Evolutionary conservation across 2,797 vertebrate genomes (phyloP), one percentile per base, ranked within the genome.

Genomic region (Gymnothorax reevesii): DNA sequence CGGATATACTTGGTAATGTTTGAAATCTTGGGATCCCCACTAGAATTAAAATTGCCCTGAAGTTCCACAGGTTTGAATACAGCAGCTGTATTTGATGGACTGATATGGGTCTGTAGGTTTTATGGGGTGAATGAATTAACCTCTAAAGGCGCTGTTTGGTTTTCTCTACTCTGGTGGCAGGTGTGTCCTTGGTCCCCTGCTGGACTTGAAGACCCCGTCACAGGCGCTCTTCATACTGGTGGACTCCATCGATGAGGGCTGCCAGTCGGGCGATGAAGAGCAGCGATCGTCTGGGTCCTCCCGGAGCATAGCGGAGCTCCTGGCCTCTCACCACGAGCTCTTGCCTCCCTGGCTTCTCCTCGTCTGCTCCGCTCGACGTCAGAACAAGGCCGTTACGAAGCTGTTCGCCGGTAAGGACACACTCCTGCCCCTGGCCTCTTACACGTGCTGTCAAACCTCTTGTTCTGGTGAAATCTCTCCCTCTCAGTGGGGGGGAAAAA

Each of bases 341-440:
- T 97, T 99, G 86, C 99, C 99, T 12, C 97, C 99, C 0, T 99
- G 99, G 99, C 94, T 99, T 59, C 95, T 99, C 9, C 98, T 99
- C 49, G 94, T 99, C 91, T 99, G 98, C 91, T 99, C 98, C 0
- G 97, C 98, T 10, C 96, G 98, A 6, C 96, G 98, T 1, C 98
- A 99, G 93, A 99, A 99, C 91, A 99, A 98, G 94, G 96, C 97
- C 90, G 97, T 99, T 87, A 99, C 98, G 87, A 99, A 99, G 92
- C 97, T 99, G 91, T 99, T 99, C 94, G 98, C 98, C 91, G 98
- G 99, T 97, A 92, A 42, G 64, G 64, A 25, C 64, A 6, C 64
- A n/a, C 64, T n/a, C n/a, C 73, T 25, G 1, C 9, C 1, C 64
- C 17, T 6, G 1, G 42, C 20, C n/a, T 27, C 15, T 20, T 57